phyloP scores from a whole-genome alignment of 2,888 invertebrate genomes.

The Nephrotoma flavescens region DNA sequence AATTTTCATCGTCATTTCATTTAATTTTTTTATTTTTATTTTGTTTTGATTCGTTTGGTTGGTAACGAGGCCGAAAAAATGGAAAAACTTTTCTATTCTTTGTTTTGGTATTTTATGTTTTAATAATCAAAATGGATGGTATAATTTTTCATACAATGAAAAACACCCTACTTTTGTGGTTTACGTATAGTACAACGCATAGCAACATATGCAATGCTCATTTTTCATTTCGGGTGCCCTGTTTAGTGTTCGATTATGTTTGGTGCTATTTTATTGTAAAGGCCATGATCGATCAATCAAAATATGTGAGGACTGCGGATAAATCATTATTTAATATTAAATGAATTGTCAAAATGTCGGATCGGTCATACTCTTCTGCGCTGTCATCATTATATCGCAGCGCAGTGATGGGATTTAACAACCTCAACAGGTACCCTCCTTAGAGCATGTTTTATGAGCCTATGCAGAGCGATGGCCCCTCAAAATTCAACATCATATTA shows the following conservation, averaged over 20 bases:
- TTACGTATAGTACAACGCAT: not conserved
- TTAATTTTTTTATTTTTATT: not conserved
- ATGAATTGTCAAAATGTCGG: no score
- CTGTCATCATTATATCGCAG: no score
- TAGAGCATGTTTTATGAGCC: no score
- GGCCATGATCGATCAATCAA: not conserved
- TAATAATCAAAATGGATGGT: not conserved
- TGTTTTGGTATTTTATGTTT: not conserved
- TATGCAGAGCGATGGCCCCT: no score
- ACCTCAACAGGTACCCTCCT: no score
- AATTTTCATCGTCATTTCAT: not conserved
- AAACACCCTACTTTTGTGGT: not conserved
- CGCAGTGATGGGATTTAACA: no score
- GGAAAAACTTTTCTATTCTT: not conserved
- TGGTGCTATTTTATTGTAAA: not conserved
- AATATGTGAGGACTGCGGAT: not conserved
- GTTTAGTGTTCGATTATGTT: not conserved
- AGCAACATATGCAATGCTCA: not conserved
- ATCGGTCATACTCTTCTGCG: no score
- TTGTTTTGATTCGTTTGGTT: not conserved
- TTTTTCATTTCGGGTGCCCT: not conserved
- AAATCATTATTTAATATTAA: no score
- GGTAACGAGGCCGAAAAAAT: not conserved
- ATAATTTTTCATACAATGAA: not conserved
- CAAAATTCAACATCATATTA: no score